Base-by-base conservation (phyloP, 2,113 vertebrate species). In the Felis catus region DNA sequence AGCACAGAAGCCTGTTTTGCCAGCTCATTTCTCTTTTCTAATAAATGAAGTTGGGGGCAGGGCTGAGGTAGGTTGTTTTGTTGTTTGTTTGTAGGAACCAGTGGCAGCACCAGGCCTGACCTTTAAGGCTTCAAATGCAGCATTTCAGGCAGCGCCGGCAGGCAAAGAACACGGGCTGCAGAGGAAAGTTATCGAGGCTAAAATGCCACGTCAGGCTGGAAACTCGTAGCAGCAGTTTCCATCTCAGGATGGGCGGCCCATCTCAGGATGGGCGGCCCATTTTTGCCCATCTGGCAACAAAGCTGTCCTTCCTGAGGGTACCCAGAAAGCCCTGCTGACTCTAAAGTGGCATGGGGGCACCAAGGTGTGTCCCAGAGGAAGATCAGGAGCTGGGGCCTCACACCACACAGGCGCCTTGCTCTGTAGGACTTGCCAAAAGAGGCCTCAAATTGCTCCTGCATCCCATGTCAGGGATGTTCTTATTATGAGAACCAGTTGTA, bases 41-140 rank as follows among this genome's bases (percentile, higher is more conserved):
- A 88, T 66, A 71, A 79, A 73, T 48, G 73, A 81, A 55, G 58
- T 2, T 68, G 80, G 95, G 95, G 78, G 94, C 65, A 66, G 94
- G 87, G 94, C 83, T 7, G n/a, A 48, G 68, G 86, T 70, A 92
- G 86, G 87, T 19, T 81, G 90, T 93, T 91, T 71, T 91, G 71
- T 63, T 94, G 95, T 79, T 96, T 96, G 88, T 97, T 91, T 91
- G 83, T 61, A 79, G 65, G 90, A 97, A 87, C 63, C 0, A 1
- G 89, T 88, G 93, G 83, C 90, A 41, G 97, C 90, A 95, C 95
- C 63, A 92, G n/a, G 92, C 94, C 83, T 98, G 98, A 98, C 97
- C 98, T 98, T 98, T 98, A 97, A 95, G 95, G 93, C 85, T 98
- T 97, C 95, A 96, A 95, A 97, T 31, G 63, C 94, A 89, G 92